Evolutionary conservation across 2,797 vertebrate species (phyloP).

Genomic region (Pseudochirops corinnae): DNA sequence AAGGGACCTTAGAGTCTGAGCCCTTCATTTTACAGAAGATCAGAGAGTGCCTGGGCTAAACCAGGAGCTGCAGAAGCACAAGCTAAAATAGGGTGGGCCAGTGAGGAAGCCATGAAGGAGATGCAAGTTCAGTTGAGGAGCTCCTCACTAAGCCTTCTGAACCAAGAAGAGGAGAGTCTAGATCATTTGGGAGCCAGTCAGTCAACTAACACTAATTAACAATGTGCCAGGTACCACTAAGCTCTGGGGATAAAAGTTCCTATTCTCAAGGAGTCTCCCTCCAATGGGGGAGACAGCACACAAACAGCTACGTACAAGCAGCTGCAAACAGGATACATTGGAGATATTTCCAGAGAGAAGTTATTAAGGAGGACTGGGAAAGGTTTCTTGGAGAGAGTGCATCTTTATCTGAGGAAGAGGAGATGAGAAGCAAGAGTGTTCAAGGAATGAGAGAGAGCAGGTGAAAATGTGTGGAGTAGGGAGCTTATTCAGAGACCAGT

Average conservation of each 20-base stretch:
- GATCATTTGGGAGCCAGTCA: neutral
- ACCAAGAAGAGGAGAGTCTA: neutral
- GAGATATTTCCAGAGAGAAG: neutral
- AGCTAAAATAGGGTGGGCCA: neutral
- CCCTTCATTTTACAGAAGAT: neutral
- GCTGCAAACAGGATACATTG: neutral
- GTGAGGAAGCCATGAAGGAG: neutral
- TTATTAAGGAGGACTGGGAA: neutral
- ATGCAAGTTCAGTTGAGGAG: neutral
- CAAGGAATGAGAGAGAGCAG: neutral
- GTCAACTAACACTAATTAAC: neutral
- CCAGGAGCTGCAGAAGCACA: neutral
- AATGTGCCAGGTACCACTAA: neutral
- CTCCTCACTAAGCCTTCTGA: neutral
- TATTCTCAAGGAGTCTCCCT: neutral
- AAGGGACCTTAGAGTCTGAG: neutral
- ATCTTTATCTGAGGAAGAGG: neutral
- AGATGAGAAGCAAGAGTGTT: neutral
- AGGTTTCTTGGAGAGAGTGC: neutral
- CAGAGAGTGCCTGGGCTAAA: neutral
- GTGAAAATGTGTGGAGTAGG: neutral
- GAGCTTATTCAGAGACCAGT: neutral
- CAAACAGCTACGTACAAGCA: neutral
- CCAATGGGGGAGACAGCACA: neutral
- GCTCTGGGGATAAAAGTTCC: neutral